Evolutionary conservation across 2,797 vertebrate species (phyloP), one percentile per base, ranked within the genome.

Genomic region (Siniperca scherzeri): DNA sequence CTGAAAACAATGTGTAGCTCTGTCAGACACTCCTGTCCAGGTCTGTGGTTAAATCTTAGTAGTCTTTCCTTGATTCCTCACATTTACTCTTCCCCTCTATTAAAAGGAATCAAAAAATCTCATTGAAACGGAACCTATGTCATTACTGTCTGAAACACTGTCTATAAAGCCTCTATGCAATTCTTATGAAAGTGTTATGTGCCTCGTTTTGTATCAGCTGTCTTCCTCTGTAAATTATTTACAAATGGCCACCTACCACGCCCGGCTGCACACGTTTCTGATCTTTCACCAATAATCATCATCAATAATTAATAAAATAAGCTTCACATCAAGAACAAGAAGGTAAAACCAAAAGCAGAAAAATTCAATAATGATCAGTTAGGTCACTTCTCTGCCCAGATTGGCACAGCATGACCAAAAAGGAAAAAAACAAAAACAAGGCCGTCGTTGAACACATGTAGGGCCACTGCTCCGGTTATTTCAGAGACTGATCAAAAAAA

Each of bases 271-370:
- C 85, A 65, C 36, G 0, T 56, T 74, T 71, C 65, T 73, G 25
- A 85, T 59, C 62, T 55, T 72, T 80, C 71, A 80, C 48, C 70
- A 38, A 70, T 30, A 77, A 76, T n/a, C n/a, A 60, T 87, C 65
- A 25, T 76, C 67, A 78, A 77, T 82, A 84, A 83, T 89, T 84
- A 84, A 87, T 91, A 88, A 91, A 91, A 93, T 74, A 87, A 88
- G 86, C 75, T 83, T 87, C 85, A 92, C 84, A 92, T 82, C 81
- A 76, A 92, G 55, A 89, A 85, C 87, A 84, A 84, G 36, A 80
- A 55, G 64, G 62, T 86, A 74, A 94, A 94, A 90, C 27, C 79
- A 78, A 91, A 88, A 83, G 78, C 86, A 82, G 83, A 76, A 5
- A 60, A 82, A 80, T 76, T 73, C 22, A 88, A 88, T 72, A 40